Base-by-base conservation (phyloP, 2,113 vertebrate species). In the Neoarius graeffei region DNA sequence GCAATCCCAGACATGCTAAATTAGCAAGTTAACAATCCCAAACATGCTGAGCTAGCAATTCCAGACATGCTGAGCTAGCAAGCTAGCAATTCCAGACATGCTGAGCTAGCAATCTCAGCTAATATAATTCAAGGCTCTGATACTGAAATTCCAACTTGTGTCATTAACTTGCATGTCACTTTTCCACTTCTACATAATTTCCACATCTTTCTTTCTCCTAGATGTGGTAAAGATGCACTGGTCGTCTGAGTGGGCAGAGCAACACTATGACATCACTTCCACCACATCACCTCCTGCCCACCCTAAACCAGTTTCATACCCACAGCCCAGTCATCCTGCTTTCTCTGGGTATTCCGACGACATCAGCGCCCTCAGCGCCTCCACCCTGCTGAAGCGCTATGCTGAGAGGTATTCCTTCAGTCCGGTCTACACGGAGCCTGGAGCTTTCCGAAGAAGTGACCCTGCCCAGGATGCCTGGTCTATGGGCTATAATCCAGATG, bases 171-270 rank as follows among this genome's bases (percentile, higher is more conserved):
- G 10, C 30, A 57, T 81, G 20, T 77, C 30, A 19, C 13, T 35
- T 17, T 74, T 74, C 30, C 15, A 35, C 30, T 17, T 35, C 14
- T 5, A 17, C 5, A 15, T 69, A 69, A 69, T 73, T 73, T 48
- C 17, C 20, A 23, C 17, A 23, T 56, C 52, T 84, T 27, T 84
- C 23, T 50, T 48, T 57, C 48, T 89, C 57, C 25, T 87, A 96
- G 95, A 94, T 92, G 95, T 97, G 93, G 97, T 91, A 95, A 99
- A 98, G 96, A 99, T 99, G 98, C 97, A 98, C 96, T 99, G 98
- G 98, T 98, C 97, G 92, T 96, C 96, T 96, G 97, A 98, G 96
- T 98, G 98, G 97, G 97, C 97, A 88, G 97, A 99, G 95, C 97
- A 99, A 95, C 97, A 99, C 95, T 95, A 98, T 60, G 98, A 99